Percentiles rank a stretch among this genome's conserved stretches.
Evolutionary conservation across 2,113 vertebrate genomes (phyloP).

Genomic region (Carassius auratus): DNA sequence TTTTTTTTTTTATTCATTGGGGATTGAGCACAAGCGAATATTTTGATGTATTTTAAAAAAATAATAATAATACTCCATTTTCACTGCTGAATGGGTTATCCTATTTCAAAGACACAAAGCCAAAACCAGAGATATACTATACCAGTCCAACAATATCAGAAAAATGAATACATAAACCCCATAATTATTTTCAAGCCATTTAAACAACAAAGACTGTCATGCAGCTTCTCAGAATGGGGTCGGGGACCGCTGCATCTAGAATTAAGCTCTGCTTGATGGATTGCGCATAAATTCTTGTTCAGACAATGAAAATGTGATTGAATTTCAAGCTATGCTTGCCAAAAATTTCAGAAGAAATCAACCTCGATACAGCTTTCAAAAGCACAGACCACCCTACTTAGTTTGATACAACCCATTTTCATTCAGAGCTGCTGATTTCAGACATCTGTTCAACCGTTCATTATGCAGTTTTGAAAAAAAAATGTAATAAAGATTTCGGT

Average conservation of each 20-base stretch:
- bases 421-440: not conserved
- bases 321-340: conserved; percentile 4
- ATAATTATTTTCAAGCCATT: conserved; percentile 28
- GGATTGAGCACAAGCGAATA: conserved; percentile 14
- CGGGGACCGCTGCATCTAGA: not conserved
- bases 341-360: conserved; percentile 25
- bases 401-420: not conserved
- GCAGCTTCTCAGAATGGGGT: conserved; percentile 18
- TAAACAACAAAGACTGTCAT: conserved; percentile 17
- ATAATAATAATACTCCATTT: not conserved
- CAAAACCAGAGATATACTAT: conserved; percentile 33
- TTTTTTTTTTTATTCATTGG: not conserved
- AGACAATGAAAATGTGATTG: conserved; percentile 6
- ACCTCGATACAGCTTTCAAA: conserved; percentile 4
- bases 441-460: conserved; percentile 1
- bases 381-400: not conserved
- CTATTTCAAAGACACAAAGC: conserved; percentile 21
- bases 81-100: conserved; percentile 16
- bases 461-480: not conserved
- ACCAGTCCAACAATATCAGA: conserved; percentile 35
- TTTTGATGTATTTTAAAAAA: not conserved
- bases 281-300: not conserved
- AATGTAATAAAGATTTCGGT: not conserved
- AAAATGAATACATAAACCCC: not conserved
- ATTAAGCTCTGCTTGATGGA: conserved; percentile 13